Conservation (phyloP, 1,140 invertebrate species). For the Eupristina koningsbergeri region DNA sequence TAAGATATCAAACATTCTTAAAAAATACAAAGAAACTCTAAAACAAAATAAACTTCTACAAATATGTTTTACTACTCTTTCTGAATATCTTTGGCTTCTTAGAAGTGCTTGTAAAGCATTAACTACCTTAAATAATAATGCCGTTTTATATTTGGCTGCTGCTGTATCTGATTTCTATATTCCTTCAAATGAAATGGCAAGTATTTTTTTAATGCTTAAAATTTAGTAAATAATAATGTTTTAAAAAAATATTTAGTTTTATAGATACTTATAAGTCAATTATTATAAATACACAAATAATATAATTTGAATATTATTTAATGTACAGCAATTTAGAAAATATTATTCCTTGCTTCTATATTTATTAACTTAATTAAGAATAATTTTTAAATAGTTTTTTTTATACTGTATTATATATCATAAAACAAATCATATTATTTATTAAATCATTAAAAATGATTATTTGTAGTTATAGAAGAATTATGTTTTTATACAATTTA, state of each 20-base stretch:
- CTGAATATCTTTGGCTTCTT: slow-evolving; percentile 95
- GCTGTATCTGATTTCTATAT: slow-evolving; percentile 99
- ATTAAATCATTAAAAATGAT: too few species aligned
- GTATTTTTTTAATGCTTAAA: slow-evolving; percentile 53
- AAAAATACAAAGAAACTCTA: slow-evolving; percentile 81
- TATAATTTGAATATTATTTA: too few species aligned
- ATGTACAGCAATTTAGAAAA: too few species aligned
- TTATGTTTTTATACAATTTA: too few species aligned
- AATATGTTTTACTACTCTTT: slow-evolving; percentile 87
- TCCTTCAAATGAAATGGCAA: slow-evolving; percentile 92
- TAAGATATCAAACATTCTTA: slow-evolving; percentile 79
- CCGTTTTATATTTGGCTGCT: slow-evolving; percentile 94
- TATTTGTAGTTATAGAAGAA: too few species aligned
- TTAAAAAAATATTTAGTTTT: too few species aligned
- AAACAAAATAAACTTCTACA: slow-evolving; percentile 80
- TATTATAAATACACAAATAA: too few species aligned
- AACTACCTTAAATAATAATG: slow-evolving; percentile 78
- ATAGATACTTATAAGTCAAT: too few species aligned
- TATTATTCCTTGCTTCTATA: too few species aligned
- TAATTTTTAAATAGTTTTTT: background rate
- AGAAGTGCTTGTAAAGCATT: slow-evolving; percentile 85
- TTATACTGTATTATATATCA: background rate
- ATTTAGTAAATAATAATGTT: background rate
- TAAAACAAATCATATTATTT: background rate
- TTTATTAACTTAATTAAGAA: too few species aligned